Conservation (phyloP, 2,888 invertebrate species). For the Empis livida region DNA sequence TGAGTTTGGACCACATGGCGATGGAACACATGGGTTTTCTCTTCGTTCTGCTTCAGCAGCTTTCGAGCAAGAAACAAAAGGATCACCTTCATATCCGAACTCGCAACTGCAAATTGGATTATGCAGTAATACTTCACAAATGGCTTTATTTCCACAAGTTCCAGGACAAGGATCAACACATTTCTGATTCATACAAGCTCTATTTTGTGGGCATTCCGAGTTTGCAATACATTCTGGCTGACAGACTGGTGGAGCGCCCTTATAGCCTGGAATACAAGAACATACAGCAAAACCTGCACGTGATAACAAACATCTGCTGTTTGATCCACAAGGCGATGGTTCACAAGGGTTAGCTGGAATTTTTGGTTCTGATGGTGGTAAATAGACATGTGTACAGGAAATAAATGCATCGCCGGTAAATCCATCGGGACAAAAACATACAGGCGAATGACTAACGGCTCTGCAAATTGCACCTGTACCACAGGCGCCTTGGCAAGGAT, state of each 20-base stretch:
- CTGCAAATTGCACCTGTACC: slow-evolving; percentile 61
- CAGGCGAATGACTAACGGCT: slow-evolving; percentile 59
- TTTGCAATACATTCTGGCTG: slow-evolving; percentile 75
- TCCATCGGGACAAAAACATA: slow-evolving; percentile 61
- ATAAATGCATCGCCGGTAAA: slow-evolving; percentile 63
- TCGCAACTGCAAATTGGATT: slow-evolving; percentile 77
- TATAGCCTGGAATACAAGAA: slow-evolving; percentile 63
- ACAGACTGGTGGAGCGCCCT: slow-evolving; percentile 69
- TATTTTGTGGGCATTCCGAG: slow-evolving; percentile 65
- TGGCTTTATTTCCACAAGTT: slow-evolving; percentile 63
- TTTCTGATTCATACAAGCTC: slow-evolving; percentile 65
- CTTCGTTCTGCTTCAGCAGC: slow-evolving; percentile 32
- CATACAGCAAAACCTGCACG: slow-evolving; percentile 61
- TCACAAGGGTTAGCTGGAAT: slow-evolving; percentile 55
- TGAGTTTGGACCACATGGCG: slow-evolving; percentile 70
- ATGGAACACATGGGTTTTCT: slow-evolving; percentile 44
- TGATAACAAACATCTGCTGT: slow-evolving; percentile 60
- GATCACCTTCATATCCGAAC: slow-evolving; percentile 63
- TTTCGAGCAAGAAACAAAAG: slow-evolving; percentile 52
- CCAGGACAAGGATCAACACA: slow-evolving; percentile 76
- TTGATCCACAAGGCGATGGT: slow-evolving; percentile 71
- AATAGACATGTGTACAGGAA: slow-evolving; percentile 46
- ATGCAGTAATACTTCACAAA: slow-evolving; percentile 69
- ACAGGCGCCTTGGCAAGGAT: slow-evolving; percentile 64
- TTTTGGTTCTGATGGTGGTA: slow-evolving; percentile 29